A percentile compares a stretch with the other conserved stretches of the same genome.
Evolutionary conservation across 2,797 vertebrate genomes (phyloP).

Genomic region (Gorsachius magnificus): DNA sequence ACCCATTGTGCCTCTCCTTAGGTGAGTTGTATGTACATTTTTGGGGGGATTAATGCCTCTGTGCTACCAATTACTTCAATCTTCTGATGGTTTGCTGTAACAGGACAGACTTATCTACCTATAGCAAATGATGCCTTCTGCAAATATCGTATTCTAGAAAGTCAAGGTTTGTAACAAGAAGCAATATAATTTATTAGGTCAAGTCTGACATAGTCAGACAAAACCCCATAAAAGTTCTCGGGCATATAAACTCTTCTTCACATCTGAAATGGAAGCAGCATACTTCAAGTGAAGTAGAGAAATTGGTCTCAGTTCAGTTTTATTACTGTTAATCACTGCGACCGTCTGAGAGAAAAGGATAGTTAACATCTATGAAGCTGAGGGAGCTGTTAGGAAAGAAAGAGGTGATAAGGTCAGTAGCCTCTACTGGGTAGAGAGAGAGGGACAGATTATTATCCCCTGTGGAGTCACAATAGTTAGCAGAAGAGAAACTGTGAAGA

Average conservation of each 20-base stretch:
- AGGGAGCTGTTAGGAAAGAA: not conserved
- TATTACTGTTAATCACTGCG: not conserved
- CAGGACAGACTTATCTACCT: not conserved
- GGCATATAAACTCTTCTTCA: not conserved
- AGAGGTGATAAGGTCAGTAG: not conserved
- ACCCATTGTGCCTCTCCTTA: not conserved
- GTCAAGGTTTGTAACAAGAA: not conserved
- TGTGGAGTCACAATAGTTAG: not conserved
- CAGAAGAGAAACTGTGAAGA: not conserved
- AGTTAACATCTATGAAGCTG: not conserved
- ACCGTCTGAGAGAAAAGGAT: not conserved
- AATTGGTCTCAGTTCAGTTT: not conserved
- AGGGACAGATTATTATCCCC: not conserved
- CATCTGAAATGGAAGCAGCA: not conserved
- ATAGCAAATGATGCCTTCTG: not conserved
- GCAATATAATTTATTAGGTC: not conserved
- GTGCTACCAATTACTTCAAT: not conserved
- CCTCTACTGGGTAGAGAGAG: not conserved
- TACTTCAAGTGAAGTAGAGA: not conserved
- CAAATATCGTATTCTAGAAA: not conserved
- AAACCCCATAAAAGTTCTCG: not conserved
- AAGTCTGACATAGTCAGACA: not conserved
- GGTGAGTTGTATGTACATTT: not conserved
- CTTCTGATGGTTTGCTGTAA: not conserved
- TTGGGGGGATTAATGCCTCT: not conserved